These are phyloP conservation scores for Scatophagus argus DNA, from an alignment of 2,113 vertebrate genomes.

Conservation along the genomic window DNA sequence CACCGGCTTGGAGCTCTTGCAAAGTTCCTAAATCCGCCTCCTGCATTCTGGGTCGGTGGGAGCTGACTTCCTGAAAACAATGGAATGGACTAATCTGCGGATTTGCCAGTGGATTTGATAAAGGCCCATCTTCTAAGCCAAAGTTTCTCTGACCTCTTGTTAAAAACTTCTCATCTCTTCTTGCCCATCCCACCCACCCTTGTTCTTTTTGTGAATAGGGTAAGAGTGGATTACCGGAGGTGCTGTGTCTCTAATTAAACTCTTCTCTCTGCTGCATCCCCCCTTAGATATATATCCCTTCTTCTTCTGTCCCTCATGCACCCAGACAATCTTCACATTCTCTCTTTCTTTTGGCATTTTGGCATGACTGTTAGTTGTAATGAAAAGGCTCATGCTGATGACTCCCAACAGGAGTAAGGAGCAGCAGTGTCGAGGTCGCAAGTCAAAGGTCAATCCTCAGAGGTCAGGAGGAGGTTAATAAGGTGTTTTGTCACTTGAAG, in stretches of 20 bases:
- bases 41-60: slow-evolving; percentile 71
- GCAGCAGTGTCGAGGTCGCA: slow-evolving; percentile 67
- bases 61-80: slow-evolving; percentile 82
- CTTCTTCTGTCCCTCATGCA: slow-evolving; percentile 39
- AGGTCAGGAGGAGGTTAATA: slow-evolving; percentile 76
- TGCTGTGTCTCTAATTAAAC: slow-evolving; percentile 81
- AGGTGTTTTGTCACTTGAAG: slow-evolving; percentile 82
- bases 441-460: slow-evolving; percentile 81
- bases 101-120: slow-evolving; percentile 80
- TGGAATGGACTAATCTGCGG: slow-evolving; percentile 79
- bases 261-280: slow-evolving; percentile 57
- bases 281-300: slow-evolving; percentile 30
- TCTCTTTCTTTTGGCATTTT: slow-evolving; percentile 56
- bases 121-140: slow-evolving; percentile 73
- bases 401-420: slow-evolving; percentile 56
- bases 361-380: slow-evolving; percentile 30
- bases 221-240: slow-evolving; percentile 78
- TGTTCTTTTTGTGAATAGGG: slow-evolving; percentile 71
- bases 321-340: slow-evolving; percentile 62
- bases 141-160: slow-evolving; percentile 80
- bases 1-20: slow-evolving; percentile 71
- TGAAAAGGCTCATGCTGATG: slow-evolving; percentile 71
- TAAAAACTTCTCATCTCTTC: slow-evolving; percentile 75
- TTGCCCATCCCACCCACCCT: slow-evolving; percentile 44
- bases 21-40: slow-evolving; percentile 69